Conservation (phyloP, 2,797 vertebrate species). For the Garrulus glandarius region DNA sequence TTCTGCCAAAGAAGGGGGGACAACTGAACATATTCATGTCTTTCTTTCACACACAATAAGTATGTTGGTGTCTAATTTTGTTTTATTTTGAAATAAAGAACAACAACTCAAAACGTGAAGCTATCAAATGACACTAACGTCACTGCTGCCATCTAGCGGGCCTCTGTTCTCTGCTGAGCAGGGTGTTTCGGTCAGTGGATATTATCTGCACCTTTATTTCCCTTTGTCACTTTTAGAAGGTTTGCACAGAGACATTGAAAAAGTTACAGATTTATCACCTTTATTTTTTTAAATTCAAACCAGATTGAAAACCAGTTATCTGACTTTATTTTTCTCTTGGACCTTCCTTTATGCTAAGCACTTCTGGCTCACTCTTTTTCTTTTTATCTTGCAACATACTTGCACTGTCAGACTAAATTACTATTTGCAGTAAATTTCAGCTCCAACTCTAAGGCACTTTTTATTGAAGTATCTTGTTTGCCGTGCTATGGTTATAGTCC, state of each 20-base stretch:
- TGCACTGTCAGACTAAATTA: conserved; percentile 19
- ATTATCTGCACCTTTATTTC: not conserved
- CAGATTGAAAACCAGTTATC: not conserved
- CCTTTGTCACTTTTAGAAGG: not conserved
- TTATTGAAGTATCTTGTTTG: conserved; percentile 49
- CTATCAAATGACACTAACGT: not conserved
- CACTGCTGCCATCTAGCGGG: not conserved
- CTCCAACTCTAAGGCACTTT: not conserved
- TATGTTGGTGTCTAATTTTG: not conserved
- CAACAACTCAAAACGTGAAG: not conserved
- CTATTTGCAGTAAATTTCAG: conserved; percentile 42
- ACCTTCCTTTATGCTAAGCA: not conserved
- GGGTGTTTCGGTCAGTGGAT: not conserved
- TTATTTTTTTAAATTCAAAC: not conserved
- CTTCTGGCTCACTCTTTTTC: not conserved
- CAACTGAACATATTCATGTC: not conserved
- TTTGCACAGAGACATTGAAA: not conserved
- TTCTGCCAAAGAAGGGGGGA: not conserved
- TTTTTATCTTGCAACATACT: not conserved
- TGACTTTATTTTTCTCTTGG: not conserved
- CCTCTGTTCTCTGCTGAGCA: not conserved
- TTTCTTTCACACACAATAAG: not conserved
- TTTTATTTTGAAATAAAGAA: not conserved
- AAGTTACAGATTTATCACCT: not conserved
- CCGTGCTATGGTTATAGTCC: not conserved